Conservation (phyloP, 2,797 vertebrate genomes). For the Podarcis siculus region DNA sequence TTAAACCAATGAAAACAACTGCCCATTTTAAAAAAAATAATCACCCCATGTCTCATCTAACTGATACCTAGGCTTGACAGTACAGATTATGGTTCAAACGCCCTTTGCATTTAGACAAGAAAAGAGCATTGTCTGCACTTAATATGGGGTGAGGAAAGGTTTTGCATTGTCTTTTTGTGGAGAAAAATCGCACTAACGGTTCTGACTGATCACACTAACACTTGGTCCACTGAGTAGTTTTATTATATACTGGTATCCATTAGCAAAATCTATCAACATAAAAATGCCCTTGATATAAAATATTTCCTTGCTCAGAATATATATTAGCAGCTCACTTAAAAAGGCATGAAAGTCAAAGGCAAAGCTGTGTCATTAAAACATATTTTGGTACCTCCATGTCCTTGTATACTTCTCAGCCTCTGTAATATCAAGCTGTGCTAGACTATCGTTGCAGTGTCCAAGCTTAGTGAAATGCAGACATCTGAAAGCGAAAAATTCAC, state of each 20-base stretch:
- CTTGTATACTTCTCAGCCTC: constrained; percentile 21
- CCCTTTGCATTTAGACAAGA: background rate
- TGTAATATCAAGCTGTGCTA: constrained; percentile 1
- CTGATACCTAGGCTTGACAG: background rate
- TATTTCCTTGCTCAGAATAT: background rate
- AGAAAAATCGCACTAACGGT: background rate
- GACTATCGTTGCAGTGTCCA: constrained; percentile 13
- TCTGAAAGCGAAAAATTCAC: constrained; percentile 22
- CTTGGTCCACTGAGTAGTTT: background rate
- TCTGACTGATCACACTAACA: background rate
- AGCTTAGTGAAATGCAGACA: constrained; percentile 19
- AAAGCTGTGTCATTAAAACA: background rate
- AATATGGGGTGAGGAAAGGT: background rate
- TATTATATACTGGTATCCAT: background rate
- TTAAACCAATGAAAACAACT: no score
- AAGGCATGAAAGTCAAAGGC: background rate
- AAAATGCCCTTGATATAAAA: background rate
- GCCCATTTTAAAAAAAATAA: no score
- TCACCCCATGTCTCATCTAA: background rate
- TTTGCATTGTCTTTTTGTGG: background rate
- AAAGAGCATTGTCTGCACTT: background rate
- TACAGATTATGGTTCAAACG: background rate
- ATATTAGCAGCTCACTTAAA: background rate
- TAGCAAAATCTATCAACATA: background rate
- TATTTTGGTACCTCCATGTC: background rate